A percentile compares a stretch with the other conserved stretches of the same genome.
These are phyloP conservation scores for Formicarius rufipectus DNA, from an alignment of 2,113 vertebrate genomes.

Conservation along the genomic window DNA sequence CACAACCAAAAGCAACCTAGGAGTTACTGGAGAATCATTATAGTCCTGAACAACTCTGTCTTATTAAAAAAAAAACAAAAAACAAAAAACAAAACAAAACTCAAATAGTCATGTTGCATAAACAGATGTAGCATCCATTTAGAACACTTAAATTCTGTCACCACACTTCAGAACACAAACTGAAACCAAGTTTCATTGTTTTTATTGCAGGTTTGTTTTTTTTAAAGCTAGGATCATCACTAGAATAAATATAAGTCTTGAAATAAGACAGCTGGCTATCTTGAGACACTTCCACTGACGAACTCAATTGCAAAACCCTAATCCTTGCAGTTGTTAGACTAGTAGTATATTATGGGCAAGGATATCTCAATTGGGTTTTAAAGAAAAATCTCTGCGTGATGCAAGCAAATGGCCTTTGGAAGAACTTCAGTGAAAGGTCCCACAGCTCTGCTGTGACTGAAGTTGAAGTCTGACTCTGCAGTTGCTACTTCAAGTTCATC, in stretches of 20 bases:
- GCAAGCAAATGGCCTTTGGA: background rate
- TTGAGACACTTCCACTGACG: background rate
- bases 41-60: background rate
- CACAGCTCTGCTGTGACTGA: background rate
- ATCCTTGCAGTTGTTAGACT: background rate
- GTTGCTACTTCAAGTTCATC: background rate
- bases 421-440: background rate
- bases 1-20: background rate
- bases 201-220: background rate
- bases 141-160: background rate
- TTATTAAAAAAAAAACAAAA: background rate
- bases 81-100: no score
- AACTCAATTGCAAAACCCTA: background rate
- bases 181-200: background rate
- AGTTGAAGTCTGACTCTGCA: background rate
- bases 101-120: background rate
- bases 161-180: background rate
- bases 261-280: background rate
- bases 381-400: background rate
- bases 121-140: background rate
- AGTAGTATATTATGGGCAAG: background rate
- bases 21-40: background rate
- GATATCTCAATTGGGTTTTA: background rate
- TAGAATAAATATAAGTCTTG: background rate
- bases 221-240: background rate